Evolutionary conservation across 2,797 vertebrate species (phyloP).

Genomic region (Zenarchopterus dispar): DNA sequence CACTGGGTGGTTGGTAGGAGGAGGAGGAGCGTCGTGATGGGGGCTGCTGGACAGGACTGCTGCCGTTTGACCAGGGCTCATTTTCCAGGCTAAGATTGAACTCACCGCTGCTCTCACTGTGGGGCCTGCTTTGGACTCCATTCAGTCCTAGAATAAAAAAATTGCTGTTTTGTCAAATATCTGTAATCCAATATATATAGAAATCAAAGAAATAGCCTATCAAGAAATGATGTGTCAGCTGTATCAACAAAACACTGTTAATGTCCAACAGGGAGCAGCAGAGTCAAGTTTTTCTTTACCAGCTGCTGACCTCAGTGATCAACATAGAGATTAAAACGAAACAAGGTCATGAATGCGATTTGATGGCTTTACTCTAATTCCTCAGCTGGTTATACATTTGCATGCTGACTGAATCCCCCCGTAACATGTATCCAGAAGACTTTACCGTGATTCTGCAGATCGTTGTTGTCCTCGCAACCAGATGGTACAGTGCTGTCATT

Average conservation of each 20-base stretch:
- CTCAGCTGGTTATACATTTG: constrained; percentile 70
- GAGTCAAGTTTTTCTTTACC: constrained; percentile 8
- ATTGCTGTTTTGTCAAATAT: background rate
- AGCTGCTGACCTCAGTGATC: constrained; percentile 19
- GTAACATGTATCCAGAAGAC: constrained; percentile 48
- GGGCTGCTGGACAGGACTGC: constrained; percentile 86
- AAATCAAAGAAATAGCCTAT: background rate
- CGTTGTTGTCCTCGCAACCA: constrained; percentile 73
- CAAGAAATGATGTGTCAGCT: constrained; percentile 2
- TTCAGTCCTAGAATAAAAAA: constrained; percentile 62
- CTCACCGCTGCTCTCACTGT: constrained; percentile 94
- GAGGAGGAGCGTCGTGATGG: constrained; percentile 78
- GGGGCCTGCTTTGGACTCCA: constrained; percentile 86
- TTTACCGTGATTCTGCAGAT: constrained; percentile 75
- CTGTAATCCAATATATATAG: background rate
- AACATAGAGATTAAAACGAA: constrained; percentile 73
- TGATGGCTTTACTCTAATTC: constrained; percentile 78
- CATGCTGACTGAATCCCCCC: constrained; percentile 60
- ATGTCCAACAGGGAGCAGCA: constrained; percentile 66
- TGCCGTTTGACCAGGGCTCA: constrained; percentile 92
- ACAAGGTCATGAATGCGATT: constrained; percentile 77
- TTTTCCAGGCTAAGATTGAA: constrained; percentile 89
- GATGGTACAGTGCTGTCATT: constrained; percentile 61
- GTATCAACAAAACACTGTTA: background rate
- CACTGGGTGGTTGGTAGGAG: constrained; percentile 72